Conservation (phyloP, 2,797 vertebrate genomes). For the Gymnothorax javanicus region DNA sequence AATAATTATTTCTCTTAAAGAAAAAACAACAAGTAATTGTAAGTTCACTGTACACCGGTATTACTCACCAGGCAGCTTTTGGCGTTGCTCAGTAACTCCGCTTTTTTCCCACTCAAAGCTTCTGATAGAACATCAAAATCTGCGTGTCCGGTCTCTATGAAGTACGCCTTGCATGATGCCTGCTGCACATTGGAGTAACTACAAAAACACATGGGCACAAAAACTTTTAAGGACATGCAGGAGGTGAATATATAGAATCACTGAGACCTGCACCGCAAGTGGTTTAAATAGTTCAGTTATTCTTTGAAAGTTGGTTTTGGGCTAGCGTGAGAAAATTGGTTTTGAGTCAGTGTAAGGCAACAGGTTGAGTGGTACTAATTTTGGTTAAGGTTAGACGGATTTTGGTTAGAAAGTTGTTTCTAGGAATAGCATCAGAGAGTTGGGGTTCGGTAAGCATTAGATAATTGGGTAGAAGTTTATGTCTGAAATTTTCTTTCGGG, state of each 20-base stretch:
- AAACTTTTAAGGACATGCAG: neutral
- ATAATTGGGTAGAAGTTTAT: too few species aligned
- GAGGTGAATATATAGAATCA: neutral
- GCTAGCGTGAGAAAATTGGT: too few species aligned
- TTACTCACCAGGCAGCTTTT: slow-evolving; percentile 62
- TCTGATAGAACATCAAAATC: slow-evolving; percentile 62
- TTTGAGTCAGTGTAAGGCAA: too few species aligned
- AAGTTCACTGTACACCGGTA: neutral
- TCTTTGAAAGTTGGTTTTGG: too few species aligned
- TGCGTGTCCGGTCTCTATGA: slow-evolving; percentile 54
- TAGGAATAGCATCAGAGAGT: neutral
- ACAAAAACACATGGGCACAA: slow-evolving; percentile 28
- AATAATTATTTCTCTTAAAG: neutral
- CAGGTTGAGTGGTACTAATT: too few species aligned
- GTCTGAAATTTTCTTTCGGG: too few species aligned
- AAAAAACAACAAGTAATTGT: neutral
- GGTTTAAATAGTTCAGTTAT: too few species aligned
- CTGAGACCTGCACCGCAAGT: too few species aligned
- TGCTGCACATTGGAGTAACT: slow-evolving; percentile 53
- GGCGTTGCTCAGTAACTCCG: slow-evolving; percentile 53
- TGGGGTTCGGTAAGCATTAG: neutral
- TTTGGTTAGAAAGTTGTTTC: too few species aligned
- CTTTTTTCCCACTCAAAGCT: slow-evolving; percentile 47
- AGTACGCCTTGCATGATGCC: slow-evolving; percentile 60
- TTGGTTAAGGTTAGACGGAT: neutral